A percentile compares a stretch with the other conserved stretches of the same genome.
Conservation (phyloP, 1,140 invertebrate genomes). For the Batillaria attramentaria region DNA sequence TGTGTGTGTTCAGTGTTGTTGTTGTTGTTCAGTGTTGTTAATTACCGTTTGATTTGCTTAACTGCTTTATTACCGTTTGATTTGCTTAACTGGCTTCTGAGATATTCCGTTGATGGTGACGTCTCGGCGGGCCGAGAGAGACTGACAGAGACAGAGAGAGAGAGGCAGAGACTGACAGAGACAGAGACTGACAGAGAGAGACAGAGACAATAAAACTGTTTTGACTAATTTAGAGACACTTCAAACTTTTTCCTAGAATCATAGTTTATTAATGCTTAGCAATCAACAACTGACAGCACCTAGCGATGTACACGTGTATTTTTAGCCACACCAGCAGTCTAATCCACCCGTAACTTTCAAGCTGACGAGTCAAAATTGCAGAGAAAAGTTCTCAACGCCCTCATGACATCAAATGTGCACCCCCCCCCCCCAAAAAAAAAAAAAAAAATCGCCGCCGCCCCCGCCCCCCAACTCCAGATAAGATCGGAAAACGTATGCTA, state of each 20-base stretch:
- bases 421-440: too few species aligned
- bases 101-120: not conserved
- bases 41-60: not conserved
- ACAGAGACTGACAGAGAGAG: slow-evolving; percentile 1
- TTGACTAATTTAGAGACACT: not conserved
- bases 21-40: not conserved
- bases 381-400: not conserved
- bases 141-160: not conserved
- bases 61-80: not conserved
- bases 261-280: too few species aligned
- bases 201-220: not conserved
- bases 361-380: not conserved
- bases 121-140: not conserved
- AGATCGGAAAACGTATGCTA: too few species aligned
- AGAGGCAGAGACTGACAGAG: not conserved
- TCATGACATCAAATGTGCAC: too few species aligned
- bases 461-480: too few species aligned
- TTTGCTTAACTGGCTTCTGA: not conserved
- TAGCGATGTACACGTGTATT: too few species aligned
- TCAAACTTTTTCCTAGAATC: too few species aligned
- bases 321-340: too few species aligned
- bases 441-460: too few species aligned
- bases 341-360: too few species aligned
- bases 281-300: too few species aligned
- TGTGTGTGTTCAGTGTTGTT: not conserved